phyloP scores from a whole-genome alignment of 1,140 invertebrate species.

The Aphis craccivora region DNA sequence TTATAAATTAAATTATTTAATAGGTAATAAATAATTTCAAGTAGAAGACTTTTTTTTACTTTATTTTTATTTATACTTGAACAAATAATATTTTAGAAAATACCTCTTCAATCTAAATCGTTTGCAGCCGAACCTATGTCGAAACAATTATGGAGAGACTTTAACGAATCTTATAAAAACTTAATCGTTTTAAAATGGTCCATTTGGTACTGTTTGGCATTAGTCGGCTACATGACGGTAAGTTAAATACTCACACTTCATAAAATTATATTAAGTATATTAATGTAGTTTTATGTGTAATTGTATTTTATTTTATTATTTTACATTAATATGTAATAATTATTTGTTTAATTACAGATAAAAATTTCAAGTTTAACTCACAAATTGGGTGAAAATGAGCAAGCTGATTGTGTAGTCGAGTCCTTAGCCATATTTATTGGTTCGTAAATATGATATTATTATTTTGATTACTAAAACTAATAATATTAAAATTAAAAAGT shows the following conservation, averaged over 20 bases:
- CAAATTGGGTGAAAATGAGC: slow-evolving; percentile 16
- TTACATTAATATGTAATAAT: background rate
- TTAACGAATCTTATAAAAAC: slow-evolving; percentile 52
- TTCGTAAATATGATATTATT: slow-evolving; percentile 15
- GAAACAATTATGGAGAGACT: slow-evolving; percentile 32
- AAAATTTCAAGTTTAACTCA: background rate
- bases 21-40: background rate
- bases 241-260: background rate
- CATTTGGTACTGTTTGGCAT: slow-evolving; percentile 48
- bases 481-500: background rate
- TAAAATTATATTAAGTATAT: background rate
- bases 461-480: background rate
- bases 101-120: background rate
- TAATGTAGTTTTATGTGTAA: background rate
- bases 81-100: slow-evolving; percentile 14
- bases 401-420: background rate
- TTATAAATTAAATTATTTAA: too few relatives aligned
- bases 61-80: background rate
- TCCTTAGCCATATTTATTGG: slow-evolving; percentile 5
- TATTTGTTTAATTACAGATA: background rate
- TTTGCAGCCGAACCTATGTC: background rate
- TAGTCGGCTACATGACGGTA: slow-evolving; percentile 40
- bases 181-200: slow-evolving; percentile 56
- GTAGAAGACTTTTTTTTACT: background rate
- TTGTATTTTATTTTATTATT: background rate